Evolutionary conservation across 2,888 invertebrate genomes (phyloP), one percentile per base, ranked within the genome.

Genomic region (Agelastica alni): DNA sequence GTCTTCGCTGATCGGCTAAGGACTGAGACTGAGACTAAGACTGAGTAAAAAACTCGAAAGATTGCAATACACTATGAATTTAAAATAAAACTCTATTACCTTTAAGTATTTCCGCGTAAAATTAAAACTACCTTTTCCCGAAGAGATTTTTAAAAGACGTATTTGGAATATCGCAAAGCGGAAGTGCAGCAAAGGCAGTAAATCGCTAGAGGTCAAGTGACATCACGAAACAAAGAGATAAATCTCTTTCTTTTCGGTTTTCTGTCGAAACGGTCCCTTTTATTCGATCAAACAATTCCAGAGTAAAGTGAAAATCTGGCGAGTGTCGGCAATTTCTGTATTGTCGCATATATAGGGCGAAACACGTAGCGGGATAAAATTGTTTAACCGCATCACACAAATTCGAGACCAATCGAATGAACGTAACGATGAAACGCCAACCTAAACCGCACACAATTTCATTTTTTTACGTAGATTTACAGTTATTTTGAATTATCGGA

Each of bases 251-350:
- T 28, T 31, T 31, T 31, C 12, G n/a, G 34, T 17, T 12, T 22
- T 26, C 44, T 30, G 43, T 49, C 41, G 45, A 49, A 36, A 49
- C 41, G 45, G 39, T 39, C 49, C 44, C 45, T 44, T 54, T 54
- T 49, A 39, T 49, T 39, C 45, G 45, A 54, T 54, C 49, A 49
- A 54, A 54, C 54, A 45, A 54, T 54, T 54, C 26, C 17, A 36
- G 37, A 18, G 6, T 30, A 12, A 36, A 36, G 34, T 46, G 28
- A 36, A 34, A 45, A 54, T 44, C 49, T 44, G 41, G 44, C 45
- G 41, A 54, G 39, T 54, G 37, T 32, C 34, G 20, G 31, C 49
- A 18, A 32, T 30, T 28, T 13, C 47, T 28, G n/a, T n/a, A n/a
- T n/a, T n/a, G n/a, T n/a, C n/a, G n/a, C n/a, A n/a, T n/a, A n/a